Conservation (phyloP, 2,797 vertebrate genomes). For the Scomberomorus guttatus region DNA sequence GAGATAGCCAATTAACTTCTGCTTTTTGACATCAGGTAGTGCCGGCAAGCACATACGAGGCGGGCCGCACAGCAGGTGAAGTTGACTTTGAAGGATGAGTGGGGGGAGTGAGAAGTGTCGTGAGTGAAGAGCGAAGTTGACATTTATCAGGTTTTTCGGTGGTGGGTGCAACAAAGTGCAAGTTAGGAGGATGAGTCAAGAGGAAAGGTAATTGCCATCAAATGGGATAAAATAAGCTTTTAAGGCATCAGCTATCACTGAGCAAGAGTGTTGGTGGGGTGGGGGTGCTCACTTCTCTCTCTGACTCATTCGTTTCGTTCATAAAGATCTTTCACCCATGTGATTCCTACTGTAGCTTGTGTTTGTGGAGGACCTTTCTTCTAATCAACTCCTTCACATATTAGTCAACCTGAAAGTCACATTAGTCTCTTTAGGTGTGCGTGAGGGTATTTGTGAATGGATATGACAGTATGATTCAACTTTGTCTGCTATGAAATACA, state of each 20-base stretch:
- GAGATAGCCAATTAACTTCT: slow-evolving; percentile 40
- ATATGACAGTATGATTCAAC: slow-evolving; percentile 4
- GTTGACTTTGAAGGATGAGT: slow-evolving; percentile 5
- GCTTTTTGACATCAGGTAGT: slow-evolving; percentile 50
- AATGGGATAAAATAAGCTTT: slow-evolving; percentile 65
- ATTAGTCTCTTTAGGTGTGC: slow-evolving; percentile 1
- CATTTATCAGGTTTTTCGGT: slow-evolving; percentile 66
- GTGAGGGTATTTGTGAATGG: background rate
- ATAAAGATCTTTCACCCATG: slow-evolving; percentile 18
- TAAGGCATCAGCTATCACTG: slow-evolving; percentile 56
- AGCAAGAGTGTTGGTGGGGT: slow-evolving; percentile 24
- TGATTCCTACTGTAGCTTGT: background rate
- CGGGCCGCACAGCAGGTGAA: slow-evolving; percentile 31
- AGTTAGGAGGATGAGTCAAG: slow-evolving; percentile 61
- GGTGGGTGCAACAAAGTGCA: slow-evolving; percentile 45
- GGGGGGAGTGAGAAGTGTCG: background rate
- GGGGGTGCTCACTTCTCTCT: slow-evolving; percentile 59
- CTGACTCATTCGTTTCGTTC: slow-evolving; percentile 68
- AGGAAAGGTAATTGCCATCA: slow-evolving; percentile 61
- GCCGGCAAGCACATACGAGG: slow-evolving; percentile 15
- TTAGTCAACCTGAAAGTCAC: slow-evolving; percentile 43
- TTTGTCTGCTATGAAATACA: background rate
- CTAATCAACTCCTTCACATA: slow-evolving; percentile 34
- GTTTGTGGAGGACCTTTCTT: slow-evolving; percentile 14
- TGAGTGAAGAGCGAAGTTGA: slow-evolving; percentile 41